Evolutionary conservation across 2,888 invertebrate species (phyloP), one percentile per base, ranked within the genome.

Genomic region (Ceratothoa steindachneri): DNA sequence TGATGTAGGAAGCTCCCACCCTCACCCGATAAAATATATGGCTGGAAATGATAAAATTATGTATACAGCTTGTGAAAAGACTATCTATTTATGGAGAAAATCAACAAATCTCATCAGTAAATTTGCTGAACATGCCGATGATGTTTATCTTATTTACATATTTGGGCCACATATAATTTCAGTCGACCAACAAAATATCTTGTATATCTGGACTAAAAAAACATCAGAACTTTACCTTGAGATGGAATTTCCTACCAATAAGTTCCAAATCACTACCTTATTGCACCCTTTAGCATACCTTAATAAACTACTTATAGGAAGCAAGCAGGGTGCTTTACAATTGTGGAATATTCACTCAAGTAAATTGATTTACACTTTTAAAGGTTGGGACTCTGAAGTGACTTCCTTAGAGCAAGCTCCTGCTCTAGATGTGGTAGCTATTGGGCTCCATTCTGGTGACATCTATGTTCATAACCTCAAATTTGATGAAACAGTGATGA

Each of bases 251-350:
- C 82, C 88, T 72, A 86, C 87, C 15, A 84, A 87, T 0, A 85
- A 86, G n/a, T 97, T 97, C 83, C 87, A 89, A 81, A 89, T 97
- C 30, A 90, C 92, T 0, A 87, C 93, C 0, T 80, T 97, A n/a
- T 86, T 92, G 73, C 99, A 99, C 87, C 99, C 98, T 0, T 90
- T 89, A 28, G 95, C 97, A 0, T 99, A 98, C 84, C 85, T 96
- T 19, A 98, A 99, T 83, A 99, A 99, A 83, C 88, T 98, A 3
- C 69, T 80, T 65, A 51, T 80, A 31, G 80, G 80, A 19, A 80
- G 80, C 24, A 72, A 74, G 30, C 78, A 80, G 67, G 86, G 86
- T 1, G 71, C 81, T 4, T 75, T 87, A 74, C 85, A 86, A 81
- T 84, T 98, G 78, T 95, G 95, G 93, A 98, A 98, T 85, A 85